A percentile compares a stretch with the other conserved stretches of the same genome.
phyloP scores from a whole-genome alignment of 92 coral and sea anemone genomes.

The Montipora capitata region DNA sequence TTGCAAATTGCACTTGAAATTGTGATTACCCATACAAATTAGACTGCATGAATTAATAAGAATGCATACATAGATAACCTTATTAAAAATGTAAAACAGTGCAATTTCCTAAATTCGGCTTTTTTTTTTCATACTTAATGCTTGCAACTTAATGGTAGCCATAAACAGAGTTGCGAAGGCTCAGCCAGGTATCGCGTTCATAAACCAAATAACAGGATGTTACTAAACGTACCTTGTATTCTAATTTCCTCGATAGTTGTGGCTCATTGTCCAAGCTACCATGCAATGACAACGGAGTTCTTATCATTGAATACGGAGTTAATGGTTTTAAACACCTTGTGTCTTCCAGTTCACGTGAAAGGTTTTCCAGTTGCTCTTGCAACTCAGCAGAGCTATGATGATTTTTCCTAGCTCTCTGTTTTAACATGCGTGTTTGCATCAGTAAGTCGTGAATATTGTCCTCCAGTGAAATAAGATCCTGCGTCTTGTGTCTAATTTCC shows the following conservation, averaged over 20 bases:
- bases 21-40: too few species aligned
- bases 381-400: slow-evolving; percentile 74
- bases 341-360: slow-evolving; percentile 74
- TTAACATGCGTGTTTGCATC: slow-evolving; percentile 79
- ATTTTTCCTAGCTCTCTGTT: slow-evolving; percentile 76
- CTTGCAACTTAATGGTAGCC: too few species aligned
- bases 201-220: not conserved
- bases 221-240: slow-evolving; percentile 52
- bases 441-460: slow-evolving; percentile 84
- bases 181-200: not conserved
- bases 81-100: too few species aligned
- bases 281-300: slow-evolving; percentile 42
- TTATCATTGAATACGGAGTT: slow-evolving; percentile 70
- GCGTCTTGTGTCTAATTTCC: slow-evolving; percentile 87
- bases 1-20: too few species aligned
- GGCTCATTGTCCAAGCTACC: not conserved
- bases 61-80: too few species aligned
- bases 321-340: slow-evolving; percentile 83
- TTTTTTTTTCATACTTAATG: too few species aligned
- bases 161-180: too few species aligned
- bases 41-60: too few species aligned
- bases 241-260: slow-evolving; percentile 35
- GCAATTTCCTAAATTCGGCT: too few species aligned
- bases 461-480: slow-evolving; percentile 82
- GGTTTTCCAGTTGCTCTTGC: slow-evolving; percentile 84